Evolutionary conservation across 2,113 vertebrate genomes (phyloP).

Genomic region (Emydocephalus ijimae): DNA sequence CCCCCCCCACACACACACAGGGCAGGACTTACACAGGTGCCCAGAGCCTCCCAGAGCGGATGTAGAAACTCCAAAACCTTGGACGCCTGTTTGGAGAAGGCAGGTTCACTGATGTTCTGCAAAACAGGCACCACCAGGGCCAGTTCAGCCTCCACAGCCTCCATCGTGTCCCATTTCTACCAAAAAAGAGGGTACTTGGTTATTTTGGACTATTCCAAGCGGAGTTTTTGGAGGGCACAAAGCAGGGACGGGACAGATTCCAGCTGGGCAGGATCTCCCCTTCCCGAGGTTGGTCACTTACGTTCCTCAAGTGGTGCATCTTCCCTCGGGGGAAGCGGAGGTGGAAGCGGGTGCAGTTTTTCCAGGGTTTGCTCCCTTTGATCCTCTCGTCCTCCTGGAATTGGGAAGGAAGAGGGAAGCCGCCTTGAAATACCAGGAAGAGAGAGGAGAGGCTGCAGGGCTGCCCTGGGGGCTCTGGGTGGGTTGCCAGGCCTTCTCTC

Average conservation of each 20-base stretch:
- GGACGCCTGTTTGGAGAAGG: neutral
- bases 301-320: neutral
- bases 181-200: neutral
- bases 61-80: neutral
- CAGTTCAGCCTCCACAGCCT: conserved; percentile 38
- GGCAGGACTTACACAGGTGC: conserved; percentile 28
- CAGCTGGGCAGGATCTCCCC: neutral
- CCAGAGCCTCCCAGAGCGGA: neutral
- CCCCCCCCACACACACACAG: too few species aligned
- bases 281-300: neutral
- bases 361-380: neutral
- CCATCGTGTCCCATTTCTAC: conserved; percentile 26
- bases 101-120: neutral
- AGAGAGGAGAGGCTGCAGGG: neutral
- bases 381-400: neutral
- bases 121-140: conserved; percentile 19
- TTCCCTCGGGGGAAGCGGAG: neutral
- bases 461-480: neutral
- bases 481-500: neutral
- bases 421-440: neutral
- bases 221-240: neutral
- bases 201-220: neutral
- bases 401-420: neutral
- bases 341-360: neutral
- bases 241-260: neutral